Evolutionary conservation across 2,888 invertebrate species (phyloP).

Genomic region (Sphaeridia pumilis): DNA sequence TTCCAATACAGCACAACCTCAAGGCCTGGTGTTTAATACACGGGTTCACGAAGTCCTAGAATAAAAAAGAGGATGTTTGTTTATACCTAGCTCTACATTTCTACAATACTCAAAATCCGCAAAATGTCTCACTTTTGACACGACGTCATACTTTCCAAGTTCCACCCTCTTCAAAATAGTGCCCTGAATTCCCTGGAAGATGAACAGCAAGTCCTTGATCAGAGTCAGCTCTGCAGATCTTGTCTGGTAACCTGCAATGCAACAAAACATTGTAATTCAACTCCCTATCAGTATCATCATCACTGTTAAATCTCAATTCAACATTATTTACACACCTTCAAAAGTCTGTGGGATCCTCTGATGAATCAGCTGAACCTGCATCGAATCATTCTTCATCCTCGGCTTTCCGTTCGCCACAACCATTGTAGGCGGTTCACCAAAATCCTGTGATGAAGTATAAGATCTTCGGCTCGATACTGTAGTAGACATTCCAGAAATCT

Average conservation of each 20-base stretch:
- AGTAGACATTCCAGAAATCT: not conserved
- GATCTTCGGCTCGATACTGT: not conserved
- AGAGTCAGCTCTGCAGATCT: slow-evolving; percentile 37
- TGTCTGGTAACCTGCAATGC: slow-evolving; percentile 12
- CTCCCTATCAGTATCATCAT: not conserved
- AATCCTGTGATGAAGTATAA: not conserved
- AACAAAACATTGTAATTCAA: not conserved
- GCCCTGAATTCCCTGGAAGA: slow-evolving; percentile 79
- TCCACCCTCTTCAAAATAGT: slow-evolving; percentile 56
- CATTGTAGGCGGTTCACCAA: too few species aligned
- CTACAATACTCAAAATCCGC: not conserved
- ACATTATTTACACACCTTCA: slow-evolving; percentile 6
- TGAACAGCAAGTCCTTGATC: slow-evolving; percentile 60
- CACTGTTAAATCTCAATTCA: not conserved
- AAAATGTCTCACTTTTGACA: slow-evolving; percentile 26
- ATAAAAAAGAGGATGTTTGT: not conserved
- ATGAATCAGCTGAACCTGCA: too few species aligned
- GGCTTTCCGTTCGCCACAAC: too few species aligned
- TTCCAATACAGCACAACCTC: slow-evolving; percentile 73
- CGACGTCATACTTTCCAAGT: slow-evolving; percentile 36
- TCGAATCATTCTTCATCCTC: too few species aligned
- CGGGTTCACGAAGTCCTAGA: slow-evolving; percentile 40
- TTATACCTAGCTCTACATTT: not conserved
- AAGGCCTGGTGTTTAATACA: slow-evolving; percentile 54
- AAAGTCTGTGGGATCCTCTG: slow-evolving; percentile 9